Evolutionary conservation across 2,113 vertebrate species (phyloP), one percentile per base, ranked within the genome.

Genomic region (Ameiurus melas): DNA sequence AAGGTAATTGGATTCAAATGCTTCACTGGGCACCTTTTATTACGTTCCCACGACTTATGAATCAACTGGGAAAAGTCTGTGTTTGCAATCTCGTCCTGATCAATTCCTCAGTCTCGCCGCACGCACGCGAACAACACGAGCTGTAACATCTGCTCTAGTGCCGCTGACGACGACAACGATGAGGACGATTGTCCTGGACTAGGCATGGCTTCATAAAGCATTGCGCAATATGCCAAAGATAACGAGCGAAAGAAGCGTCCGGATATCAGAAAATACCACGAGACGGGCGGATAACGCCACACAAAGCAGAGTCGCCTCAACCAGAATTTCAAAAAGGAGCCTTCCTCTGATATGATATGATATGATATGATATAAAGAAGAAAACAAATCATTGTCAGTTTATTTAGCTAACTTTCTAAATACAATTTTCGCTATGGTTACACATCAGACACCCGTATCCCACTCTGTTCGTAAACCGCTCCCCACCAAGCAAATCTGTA

Each of bases 1-100:
- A 89, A 91, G 81, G 89, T 93, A 90, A 93, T 90, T 92, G 92
- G 86, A 87, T 93, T 91, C 90, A 86, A 89, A 92, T 87, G 90
- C 86, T 90, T 89, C 47, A 64, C 62, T 91, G 92, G 88, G 85
- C 89, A 90, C 81, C 89, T 90, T 91, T 90, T 92, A 91, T 90
- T 87, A 83, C 89, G 87, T 92, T 88, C 83, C 85, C 22, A 86
- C 85, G 87, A 89, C 87, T 90, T 90, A 91, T 92, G 92, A 91
- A 90, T 91, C 89, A 89, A 84, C 88, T 90, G 87, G 88, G 88
- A 90, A 90, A 91, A 89, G 83, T 60, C 82, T 89, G 90, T 89
- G 86, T 92, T 78, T 84, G 85, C 86, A 62, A 66, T 90, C 82
- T 85, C 85, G 78, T 86, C 86, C 79, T 79, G 89, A 90, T 90